phyloP scores from a whole-genome alignment of 2,888 invertebrate genomes.

The Gonocerus acuteangulatus region DNA sequence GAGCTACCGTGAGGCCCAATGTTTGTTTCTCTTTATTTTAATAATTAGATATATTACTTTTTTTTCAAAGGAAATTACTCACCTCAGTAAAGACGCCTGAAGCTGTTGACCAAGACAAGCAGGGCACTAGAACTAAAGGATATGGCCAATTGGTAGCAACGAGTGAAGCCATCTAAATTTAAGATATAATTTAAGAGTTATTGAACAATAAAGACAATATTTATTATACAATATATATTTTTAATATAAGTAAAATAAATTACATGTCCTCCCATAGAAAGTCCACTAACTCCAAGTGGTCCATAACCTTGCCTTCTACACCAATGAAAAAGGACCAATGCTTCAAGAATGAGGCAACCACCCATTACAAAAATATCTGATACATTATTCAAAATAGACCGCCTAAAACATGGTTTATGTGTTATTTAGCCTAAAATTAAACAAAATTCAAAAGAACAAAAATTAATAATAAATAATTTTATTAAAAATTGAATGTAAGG shows the following conservation, averaged over 20 bases:
- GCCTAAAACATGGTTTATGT: slow-evolving; percentile 48
- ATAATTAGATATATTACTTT: too few species aligned
- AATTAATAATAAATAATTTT: too few species aligned
- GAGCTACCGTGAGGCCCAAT: too few species aligned
- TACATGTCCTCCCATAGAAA: slow-evolving; percentile 98
- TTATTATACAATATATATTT: not conserved
- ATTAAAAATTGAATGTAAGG: too few species aligned
- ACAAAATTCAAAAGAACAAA: too few species aligned
- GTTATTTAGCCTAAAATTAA: too few species aligned
- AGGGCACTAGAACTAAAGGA: slow-evolving; percentile 87
- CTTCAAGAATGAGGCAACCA: slow-evolving; percentile 88
- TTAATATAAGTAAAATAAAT: slow-evolving; percentile 44
- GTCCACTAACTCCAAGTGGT: slow-evolving; percentile 87
- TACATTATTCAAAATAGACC: slow-evolving; percentile 88
- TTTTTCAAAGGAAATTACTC: slow-evolving; percentile 38
- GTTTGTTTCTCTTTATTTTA: too few species aligned
- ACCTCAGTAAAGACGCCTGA: slow-evolving; percentile 89
- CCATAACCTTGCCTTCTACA: slow-evolving; percentile 84
- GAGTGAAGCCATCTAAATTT: slow-evolving; percentile 85
- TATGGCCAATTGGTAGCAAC: slow-evolving; percentile 94
- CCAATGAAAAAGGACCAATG: slow-evolving; percentile 87
- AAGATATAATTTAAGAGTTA: slow-evolving; percentile 13
- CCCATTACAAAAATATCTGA: slow-evolving; percentile 99
- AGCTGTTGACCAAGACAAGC: slow-evolving; percentile 95
- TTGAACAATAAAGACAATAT: not conserved